Conservation (phyloP, 2,797 vertebrate species). For the Arrhamphus sclerolepis region DNA sequence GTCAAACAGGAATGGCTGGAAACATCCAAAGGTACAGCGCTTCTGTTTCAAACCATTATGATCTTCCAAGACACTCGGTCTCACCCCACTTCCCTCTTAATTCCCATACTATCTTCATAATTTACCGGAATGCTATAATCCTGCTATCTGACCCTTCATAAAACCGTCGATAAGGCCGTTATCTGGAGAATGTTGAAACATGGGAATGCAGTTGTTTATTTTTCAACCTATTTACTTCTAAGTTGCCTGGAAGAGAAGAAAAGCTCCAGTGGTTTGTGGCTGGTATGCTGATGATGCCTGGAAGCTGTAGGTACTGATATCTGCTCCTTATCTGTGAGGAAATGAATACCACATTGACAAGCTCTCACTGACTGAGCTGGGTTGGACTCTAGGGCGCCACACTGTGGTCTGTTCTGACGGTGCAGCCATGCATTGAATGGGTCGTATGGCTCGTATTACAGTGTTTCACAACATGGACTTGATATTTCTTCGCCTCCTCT, state of each 20-base stretch:
- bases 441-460: conserved; percentile 33
- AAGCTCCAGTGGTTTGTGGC: conserved; percentile 66
- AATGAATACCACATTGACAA: conserved; percentile 62
- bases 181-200: conserved; percentile 75
- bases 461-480: conserved; percentile 23
- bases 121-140: conserved; percentile 61
- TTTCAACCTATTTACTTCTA: conserved; percentile 73
- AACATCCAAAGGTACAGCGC: conserved; percentile 88
- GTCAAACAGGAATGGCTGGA: conserved; percentile 98
- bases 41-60: conserved; percentile 13
- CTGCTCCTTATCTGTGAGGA: conserved; percentile 71
- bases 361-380: not conserved
- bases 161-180: conserved; percentile 66
- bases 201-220: conserved; percentile 74
- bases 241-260: conserved; percentile 69
- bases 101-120: conserved; percentile 55
- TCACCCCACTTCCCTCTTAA: conserved; percentile 19
- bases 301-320: conserved; percentile 74
- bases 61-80: conserved; percentile 8
- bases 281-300: conserved; percentile 77
- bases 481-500: conserved; percentile 3
- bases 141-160: conserved; percentile 64
- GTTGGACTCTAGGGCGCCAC: conserved; percentile 46
- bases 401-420: conserved; percentile 35
- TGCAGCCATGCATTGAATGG: conserved; percentile 29